These are phyloP conservation scores for Sebastes steindachneri DNA, from an alignment of 2,797 vertebrate species.

Conservation along the genomic window DNA sequence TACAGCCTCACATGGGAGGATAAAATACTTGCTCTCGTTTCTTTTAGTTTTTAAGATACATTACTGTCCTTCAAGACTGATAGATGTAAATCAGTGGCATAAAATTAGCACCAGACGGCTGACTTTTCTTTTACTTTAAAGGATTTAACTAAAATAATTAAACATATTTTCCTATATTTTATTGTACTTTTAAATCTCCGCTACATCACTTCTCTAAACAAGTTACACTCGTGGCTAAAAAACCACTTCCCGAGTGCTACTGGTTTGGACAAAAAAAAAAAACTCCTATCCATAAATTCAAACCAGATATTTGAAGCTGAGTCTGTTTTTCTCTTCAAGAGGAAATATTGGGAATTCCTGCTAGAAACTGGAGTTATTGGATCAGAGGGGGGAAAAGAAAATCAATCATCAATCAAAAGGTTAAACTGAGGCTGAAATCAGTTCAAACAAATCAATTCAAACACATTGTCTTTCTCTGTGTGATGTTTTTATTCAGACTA, in stretches of 20 bases:
- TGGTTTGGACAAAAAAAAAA: background rate
- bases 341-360: constrained; percentile 19
- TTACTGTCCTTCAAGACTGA: background rate
- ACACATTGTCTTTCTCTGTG: constrained; percentile 39
- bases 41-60: background rate
- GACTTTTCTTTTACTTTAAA: background rate
- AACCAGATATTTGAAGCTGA: constrained; percentile 13
- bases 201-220: background rate
- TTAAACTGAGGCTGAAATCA: constrained; percentile 7
- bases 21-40: background rate
- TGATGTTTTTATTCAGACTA: constrained; percentile 44
- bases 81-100: fast-evolving
- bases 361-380: constrained; percentile 1
- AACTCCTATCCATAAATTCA: constrained; percentile 2
- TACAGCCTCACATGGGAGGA: background rate
- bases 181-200: background rate
- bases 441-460: constrained; percentile 46
- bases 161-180: background rate
- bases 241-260: background rate
- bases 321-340: background rate
- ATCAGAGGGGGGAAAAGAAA: background rate
- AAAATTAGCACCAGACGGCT: background rate
- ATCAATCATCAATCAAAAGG: constrained; percentile 8
- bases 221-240: background rate
- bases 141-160: background rate